A percentile compares a stretch with the other conserved stretches of the same genome.
These are phyloP conservation scores for Ceuthmochares aereus DNA, from an alignment of 2,113 vertebrate genomes.

Conservation along the genomic window DNA sequence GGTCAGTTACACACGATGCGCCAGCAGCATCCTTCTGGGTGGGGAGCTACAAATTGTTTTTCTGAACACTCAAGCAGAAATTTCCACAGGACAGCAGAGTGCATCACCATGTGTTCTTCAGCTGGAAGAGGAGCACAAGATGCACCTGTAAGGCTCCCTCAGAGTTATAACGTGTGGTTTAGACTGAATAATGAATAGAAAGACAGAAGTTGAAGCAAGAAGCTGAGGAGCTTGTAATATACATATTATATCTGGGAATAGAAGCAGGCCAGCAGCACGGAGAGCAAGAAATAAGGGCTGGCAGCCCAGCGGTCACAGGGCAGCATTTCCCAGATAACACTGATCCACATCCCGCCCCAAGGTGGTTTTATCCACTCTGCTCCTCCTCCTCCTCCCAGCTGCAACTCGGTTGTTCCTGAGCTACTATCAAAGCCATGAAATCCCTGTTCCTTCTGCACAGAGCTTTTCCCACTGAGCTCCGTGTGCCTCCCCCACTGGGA, in stretches of 20 bases:
- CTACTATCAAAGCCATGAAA: background rate
- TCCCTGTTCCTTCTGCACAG: background rate
- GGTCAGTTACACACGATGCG: background rate
- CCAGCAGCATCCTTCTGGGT: background rate
- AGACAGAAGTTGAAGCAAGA: background rate
- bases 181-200: background rate
- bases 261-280: background rate
- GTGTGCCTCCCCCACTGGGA: background rate
- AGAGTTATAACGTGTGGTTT: background rate
- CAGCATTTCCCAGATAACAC: background rate
- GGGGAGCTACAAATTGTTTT: background rate
- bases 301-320: background rate
- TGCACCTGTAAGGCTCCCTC: background rate
- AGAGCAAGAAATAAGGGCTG: background rate
- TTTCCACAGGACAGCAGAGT: background rate
- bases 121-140: background rate
- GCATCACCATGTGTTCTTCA: background rate
- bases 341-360: slow-evolving; percentile 36
- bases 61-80: background rate
- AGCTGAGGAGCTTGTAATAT: background rate
- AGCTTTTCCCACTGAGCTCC: background rate
- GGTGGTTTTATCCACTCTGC: background rate
- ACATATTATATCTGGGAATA: background rate
- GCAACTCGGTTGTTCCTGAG: background rate
- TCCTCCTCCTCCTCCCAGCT: background rate